A percentile compares a stretch with the other conserved stretches of the same genome.
Evolutionary conservation across 2,797 vertebrate species (phyloP).

Genomic region (Oreortyx pictus): DNA sequence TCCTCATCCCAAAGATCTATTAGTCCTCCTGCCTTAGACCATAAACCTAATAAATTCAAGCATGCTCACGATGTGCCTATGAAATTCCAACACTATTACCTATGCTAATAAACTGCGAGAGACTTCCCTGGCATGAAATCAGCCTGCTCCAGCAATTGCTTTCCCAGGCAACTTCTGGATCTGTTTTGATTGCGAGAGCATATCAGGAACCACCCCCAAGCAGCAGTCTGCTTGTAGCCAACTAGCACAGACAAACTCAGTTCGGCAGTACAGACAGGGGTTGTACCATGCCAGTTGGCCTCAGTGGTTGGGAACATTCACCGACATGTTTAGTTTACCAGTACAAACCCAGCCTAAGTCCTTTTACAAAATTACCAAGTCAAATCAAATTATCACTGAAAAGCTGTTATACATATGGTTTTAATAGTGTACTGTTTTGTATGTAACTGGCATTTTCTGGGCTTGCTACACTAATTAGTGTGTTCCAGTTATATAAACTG

Average conservation of each 20-base stretch:
- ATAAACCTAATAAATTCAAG: background rate
- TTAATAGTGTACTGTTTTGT: background rate
- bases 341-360: background rate
- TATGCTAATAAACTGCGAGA: background rate
- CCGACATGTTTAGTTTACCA: background rate
- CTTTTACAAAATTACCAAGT: background rate
- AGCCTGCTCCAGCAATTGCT: background rate
- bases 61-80: background rate
- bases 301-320: background rate
- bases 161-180: background rate
- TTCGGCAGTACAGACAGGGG: background rate
- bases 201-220: slow-evolving; percentile 2
- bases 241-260: background rate
- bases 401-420: background rate
- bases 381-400: background rate
- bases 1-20: background rate
- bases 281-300: background rate
- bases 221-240: background rate
- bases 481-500: background rate
- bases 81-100: background rate
- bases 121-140: background rate
- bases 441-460: slow-evolving; percentile 8
- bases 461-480: background rate
- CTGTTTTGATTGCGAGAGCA: rapidly evolving
- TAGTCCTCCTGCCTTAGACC: background rate